Conservation (phyloP, 2,113 vertebrate species). For the Chamaetylas fuelleborni region DNA sequence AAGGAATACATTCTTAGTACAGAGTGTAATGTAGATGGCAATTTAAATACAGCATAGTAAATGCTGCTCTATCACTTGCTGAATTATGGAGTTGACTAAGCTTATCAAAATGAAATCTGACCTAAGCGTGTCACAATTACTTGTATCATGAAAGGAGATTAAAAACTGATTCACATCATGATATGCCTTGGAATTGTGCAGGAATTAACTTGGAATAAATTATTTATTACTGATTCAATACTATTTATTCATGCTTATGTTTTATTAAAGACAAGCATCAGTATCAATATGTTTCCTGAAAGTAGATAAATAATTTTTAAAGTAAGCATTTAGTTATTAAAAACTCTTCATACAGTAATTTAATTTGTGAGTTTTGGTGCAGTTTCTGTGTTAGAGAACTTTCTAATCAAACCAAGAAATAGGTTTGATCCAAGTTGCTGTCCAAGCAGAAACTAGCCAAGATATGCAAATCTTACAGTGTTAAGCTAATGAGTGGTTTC, state of each 20-base stretch:
- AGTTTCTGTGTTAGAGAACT: background rate
- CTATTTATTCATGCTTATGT: background rate
- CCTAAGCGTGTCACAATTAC: background rate
- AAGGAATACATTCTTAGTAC: rapidly evolving
- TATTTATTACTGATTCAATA: background rate
- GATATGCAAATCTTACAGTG: background rate
- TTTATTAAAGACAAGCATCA: background rate
- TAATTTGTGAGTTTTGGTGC: background rate
- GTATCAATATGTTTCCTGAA: background rate
- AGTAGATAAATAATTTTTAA: background rate
- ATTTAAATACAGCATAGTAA: background rate
- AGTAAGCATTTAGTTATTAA: background rate
- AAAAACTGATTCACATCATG: background rate
- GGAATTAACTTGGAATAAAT: background rate
- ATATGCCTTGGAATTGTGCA: background rate
- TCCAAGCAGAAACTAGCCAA: background rate
- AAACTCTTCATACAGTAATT: background rate
- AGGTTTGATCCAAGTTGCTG: background rate
- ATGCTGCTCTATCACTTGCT: background rate
- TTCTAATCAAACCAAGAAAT: background rate
- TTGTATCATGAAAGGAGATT: background rate
- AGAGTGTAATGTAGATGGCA: background rate
- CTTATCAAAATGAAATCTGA: background rate
- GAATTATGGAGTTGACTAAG: background rate
- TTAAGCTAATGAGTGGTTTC: background rate